phyloP scores from a whole-genome alignment of 1,140 invertebrate genomes.

The Phymastichus coffea region DNA sequence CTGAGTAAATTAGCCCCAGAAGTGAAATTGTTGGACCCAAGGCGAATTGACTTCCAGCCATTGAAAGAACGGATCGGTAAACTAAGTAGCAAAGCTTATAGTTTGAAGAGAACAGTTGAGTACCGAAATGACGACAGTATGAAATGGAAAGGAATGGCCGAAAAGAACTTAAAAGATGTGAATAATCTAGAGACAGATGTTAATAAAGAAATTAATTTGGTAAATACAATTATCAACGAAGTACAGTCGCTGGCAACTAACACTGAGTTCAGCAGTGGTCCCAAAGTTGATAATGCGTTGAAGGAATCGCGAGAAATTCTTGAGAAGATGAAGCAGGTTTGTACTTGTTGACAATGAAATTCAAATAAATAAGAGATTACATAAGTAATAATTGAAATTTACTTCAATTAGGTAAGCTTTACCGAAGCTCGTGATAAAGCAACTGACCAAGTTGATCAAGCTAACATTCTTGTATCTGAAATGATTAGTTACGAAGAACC shows the following conservation, averaged over 20 bases:
- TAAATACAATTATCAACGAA: slow-evolving; percentile 63
- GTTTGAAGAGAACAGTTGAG: slow-evolving; percentile 61
- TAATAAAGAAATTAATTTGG: slow-evolving; percentile 55
- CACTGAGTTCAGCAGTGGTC: slow-evolving; percentile 63
- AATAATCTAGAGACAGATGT: slow-evolving; percentile 58
- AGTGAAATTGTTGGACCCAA: slow-evolving; percentile 67
- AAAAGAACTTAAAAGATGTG: slow-evolving; percentile 59
- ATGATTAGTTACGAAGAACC: slow-evolving; percentile 69
- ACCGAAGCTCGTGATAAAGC: slow-evolving; percentile 55
- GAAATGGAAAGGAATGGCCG: slow-evolving; percentile 57
- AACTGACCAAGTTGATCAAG: slow-evolving; percentile 61
- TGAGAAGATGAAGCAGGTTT: slow-evolving; percentile 63
- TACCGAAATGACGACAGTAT: slow-evolving; percentile 52
- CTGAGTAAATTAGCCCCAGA: slow-evolving; percentile 64
- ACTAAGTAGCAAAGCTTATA: slow-evolving; percentile 61
- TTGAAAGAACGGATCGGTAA: slow-evolving; percentile 60
- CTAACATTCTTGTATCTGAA: slow-evolving; percentile 65
- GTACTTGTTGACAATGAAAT: not conserved
- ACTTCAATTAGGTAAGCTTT: slow-evolving; percentile 48
- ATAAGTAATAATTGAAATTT: not conserved
- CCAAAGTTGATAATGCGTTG: slow-evolving; percentile 76
- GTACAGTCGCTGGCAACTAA: slow-evolving; percentile 69
- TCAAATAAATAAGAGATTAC: too few relatives aligned
- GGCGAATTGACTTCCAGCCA: slow-evolving; percentile 64
- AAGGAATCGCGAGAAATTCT: slow-evolving; percentile 72